A percentile compares a stretch with the other conserved stretches of the same genome.
phyloP scores from a whole-genome alignment of 2,797 vertebrate genomes.

The Lithobates pipiens region DNA sequence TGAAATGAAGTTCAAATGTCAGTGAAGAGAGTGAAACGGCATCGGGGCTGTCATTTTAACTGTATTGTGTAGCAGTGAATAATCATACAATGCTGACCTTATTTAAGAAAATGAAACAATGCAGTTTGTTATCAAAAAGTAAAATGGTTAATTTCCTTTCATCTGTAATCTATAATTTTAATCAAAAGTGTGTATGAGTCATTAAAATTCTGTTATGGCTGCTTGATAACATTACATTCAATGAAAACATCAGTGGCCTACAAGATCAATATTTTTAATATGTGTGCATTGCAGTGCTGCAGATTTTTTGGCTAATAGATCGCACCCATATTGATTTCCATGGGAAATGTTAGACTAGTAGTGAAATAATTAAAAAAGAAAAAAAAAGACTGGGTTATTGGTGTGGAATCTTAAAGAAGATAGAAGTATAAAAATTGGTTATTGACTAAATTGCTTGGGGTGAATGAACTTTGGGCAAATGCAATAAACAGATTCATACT shows the following conservation, averaged over 20 bases:
- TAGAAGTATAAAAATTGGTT: conserved; percentile 94
- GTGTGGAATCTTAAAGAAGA: conserved; percentile 85
- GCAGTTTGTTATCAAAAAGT: conserved; percentile 73
- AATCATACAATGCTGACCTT: conserved; percentile 71
- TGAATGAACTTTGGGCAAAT: conserved; percentile 91
- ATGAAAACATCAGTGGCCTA: conserved; percentile 80
- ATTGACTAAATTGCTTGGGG: conserved; percentile 90
- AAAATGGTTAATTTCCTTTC: conserved; percentile 71
- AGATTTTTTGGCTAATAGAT: conserved; percentile 92
- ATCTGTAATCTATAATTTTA: conserved; percentile 85
- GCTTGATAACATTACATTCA: conserved; percentile 84
- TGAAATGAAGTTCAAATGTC: conserved; percentile 55
- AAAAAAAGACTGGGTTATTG: conserved; percentile 73
- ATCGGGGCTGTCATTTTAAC: conserved; percentile 20
- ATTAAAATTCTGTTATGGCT: conserved; percentile 83
- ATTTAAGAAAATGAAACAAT: conserved; percentile 73
- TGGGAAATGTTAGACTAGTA: conserved; percentile 94
- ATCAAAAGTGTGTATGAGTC: conserved; percentile 85
- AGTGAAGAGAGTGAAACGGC: conserved; percentile 45
- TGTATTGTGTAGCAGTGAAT: conserved; percentile 64
- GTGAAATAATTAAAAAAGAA: conserved; percentile 82
- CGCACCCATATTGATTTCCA: conserved; percentile 91
- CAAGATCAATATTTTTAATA: conserved; percentile 88
- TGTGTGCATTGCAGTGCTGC: conserved; percentile 82
- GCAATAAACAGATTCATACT: conserved; percentile 93